Conservation (phyloP, 2,113 vertebrate species). For the Edolisoma coerulescens region DNA sequence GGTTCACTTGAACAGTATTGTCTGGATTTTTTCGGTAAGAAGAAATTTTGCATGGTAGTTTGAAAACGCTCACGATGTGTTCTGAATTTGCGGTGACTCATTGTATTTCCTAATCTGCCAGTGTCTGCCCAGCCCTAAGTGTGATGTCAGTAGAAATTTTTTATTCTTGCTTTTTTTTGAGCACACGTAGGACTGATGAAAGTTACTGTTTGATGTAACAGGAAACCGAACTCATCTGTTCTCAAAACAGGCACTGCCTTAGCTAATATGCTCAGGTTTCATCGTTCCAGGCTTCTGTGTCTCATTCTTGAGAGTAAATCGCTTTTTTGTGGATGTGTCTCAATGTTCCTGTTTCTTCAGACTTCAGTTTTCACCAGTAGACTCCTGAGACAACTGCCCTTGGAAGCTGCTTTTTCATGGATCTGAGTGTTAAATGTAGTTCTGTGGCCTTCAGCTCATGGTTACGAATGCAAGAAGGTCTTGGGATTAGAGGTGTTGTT, state of each 20-base stretch:
- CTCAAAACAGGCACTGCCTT: neutral
- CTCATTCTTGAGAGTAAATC: neutral
- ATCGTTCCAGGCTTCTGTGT: neutral
- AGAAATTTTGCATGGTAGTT: neutral
- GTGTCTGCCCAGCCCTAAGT: conserved; percentile 20
- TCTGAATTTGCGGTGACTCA: conserved; percentile 45
- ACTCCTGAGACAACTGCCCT: neutral
- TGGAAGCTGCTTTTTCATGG: neutral
- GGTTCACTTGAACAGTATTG: neutral
- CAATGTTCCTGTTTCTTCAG: neutral
- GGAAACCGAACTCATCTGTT: conserved; percentile 52
- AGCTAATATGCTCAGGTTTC: neutral
- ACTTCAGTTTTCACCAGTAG: neutral
- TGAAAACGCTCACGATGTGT: neutral
- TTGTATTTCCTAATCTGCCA: conserved; percentile 38
- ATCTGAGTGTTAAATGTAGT: neutral
- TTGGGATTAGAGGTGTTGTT: neutral
- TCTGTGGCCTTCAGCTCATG: neutral
- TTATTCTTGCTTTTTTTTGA: neutral
- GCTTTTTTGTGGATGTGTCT: neutral
- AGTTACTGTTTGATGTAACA: conserved; percentile 52
- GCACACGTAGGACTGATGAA: conserved; percentile 6
- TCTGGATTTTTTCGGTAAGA: neutral
- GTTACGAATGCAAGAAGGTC: neutral
- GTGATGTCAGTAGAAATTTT: conserved; percentile 42